Evolutionary conservation across 2,797 vertebrate species (phyloP), one percentile per base, ranked within the genome.

Genomic region (Cynodonichthys magdalenae): DNA sequence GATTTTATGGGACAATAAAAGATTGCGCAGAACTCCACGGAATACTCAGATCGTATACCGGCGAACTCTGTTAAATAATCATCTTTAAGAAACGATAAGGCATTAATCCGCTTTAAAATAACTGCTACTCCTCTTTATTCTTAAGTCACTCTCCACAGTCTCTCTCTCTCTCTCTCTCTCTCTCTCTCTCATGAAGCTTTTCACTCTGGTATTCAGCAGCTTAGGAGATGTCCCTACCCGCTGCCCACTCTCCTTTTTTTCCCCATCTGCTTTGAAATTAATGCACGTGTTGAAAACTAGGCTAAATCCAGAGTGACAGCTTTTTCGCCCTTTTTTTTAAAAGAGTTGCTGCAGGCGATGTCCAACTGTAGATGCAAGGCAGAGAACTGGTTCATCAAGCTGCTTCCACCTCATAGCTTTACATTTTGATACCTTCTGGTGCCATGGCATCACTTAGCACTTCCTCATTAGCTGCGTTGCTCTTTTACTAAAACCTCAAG

Each of bases 181-280:
- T 68, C 53, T 51, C 59, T 62, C 64, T 63, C 63, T 47, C 63
- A 56, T 59, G 42, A 77, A 76, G 34, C 72, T 69, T 67, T 80
- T 63, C 68, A 46, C 77, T 82, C 83, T 77, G 71, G 78, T 79
- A 78, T 87, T 82, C 75, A 79, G 70, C 81, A 81, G 89, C 73
- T 85, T 84, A 82, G 75, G 59, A 27, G 58, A 68, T 20, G 69
- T 69, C 75, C 76, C 82, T 83, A 75, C 78, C 57, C 70, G 66
- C 63, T 59, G 59, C 58, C 58, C 75, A 56, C 69, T 75, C 79
- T 69, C 56, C 34, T 51, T 71, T 67, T 80, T 82, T 86, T 73
- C 59, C 53, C 90, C 90, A 92, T 92, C 92, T 92, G 90, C 87
- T 93, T 88, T 92, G 82, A 93, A 92, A 93, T 92, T 76, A 92